Percentiles rank a stretch among this genome's conserved stretches.
phyloP scores from a whole-genome alignment of 2,888 invertebrate genomes.

The Gnatocerus cornutus region DNA sequence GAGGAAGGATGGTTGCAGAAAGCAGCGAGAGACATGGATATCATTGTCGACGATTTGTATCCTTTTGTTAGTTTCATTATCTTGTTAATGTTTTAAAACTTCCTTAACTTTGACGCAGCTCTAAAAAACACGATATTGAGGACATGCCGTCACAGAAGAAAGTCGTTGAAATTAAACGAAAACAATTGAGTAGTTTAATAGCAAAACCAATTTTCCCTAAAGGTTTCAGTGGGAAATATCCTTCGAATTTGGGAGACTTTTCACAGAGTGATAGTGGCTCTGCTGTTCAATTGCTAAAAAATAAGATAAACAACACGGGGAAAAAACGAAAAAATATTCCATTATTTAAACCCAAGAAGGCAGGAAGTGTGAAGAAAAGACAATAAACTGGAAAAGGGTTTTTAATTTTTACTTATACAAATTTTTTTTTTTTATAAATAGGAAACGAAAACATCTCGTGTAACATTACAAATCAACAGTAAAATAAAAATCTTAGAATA shows the following conservation, averaged over 20 bases:
- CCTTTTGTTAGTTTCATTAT: slow-evolving; percentile 40
- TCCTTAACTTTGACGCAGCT: slow-evolving; percentile 41
- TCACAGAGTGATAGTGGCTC: slow-evolving; percentile 49
- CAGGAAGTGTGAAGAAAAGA: background rate
- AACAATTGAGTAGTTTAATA: slow-evolving; percentile 73
- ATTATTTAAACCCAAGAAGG: slow-evolving; percentile 61
- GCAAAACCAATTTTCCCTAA: slow-evolving; percentile 78
- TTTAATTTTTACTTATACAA: background rate
- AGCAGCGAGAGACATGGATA: slow-evolving; percentile 92
- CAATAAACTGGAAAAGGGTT: background rate
- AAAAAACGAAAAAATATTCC: slow-evolving; percentile 57
- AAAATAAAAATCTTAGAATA: background rate
- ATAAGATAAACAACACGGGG: slow-evolving; percentile 42
- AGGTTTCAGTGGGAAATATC: slow-evolving; percentile 80
- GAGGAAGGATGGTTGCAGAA: slow-evolving; percentile 90
- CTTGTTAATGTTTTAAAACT: slow-evolving; percentile 1
- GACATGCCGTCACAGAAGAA: slow-evolving; percentile 64
- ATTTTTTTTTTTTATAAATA: too few species aligned
- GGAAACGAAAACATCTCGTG: slow-evolving; percentile 2
- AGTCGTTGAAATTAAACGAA: slow-evolving; percentile 71
- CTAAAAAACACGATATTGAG: slow-evolving; percentile 59
- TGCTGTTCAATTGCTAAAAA: slow-evolving; percentile 3
- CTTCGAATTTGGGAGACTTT: slow-evolving; percentile 54
- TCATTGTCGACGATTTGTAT: slow-evolving; percentile 85
- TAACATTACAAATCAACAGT: slow-evolving; percentile 55